Evolutionary conservation across 2,113 vertebrate genomes (phyloP).

Genomic region (Mus pahari): DNA sequence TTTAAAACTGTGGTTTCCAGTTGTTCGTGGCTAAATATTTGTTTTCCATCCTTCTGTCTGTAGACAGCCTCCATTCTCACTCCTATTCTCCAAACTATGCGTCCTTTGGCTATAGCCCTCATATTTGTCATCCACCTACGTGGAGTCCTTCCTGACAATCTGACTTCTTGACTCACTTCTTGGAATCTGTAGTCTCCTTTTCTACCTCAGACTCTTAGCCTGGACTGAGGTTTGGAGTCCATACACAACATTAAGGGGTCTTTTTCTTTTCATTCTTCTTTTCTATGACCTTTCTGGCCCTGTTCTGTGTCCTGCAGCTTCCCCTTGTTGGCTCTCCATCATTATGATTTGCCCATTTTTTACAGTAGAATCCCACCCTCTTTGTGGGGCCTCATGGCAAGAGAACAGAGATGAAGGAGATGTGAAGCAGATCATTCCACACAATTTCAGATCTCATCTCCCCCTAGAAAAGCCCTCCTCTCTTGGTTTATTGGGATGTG

Average conservation of each 20-base stretch:
- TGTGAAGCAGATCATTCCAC: neutral
- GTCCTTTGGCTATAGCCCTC: neutral
- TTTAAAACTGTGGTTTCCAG: neutral
- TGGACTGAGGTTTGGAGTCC: neutral
- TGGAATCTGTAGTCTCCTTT: neutral
- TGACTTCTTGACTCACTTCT: neutral
- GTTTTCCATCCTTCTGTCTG: neutral
- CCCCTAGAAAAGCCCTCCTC: neutral
- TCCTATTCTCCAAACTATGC: neutral
- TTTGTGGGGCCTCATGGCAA: neutral
- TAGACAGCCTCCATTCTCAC: neutral
- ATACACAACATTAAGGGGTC: no score
- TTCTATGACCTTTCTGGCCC: neutral
- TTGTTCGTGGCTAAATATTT: neutral
- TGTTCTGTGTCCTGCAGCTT: neutral
- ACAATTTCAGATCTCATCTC: rapidly evolving
- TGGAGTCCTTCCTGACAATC: rapidly evolving
- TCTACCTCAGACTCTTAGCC: neutral
- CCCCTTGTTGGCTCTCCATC: neutral
- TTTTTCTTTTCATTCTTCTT: neutral
- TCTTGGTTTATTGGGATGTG: neutral
- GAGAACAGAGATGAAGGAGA: neutral
- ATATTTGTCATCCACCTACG: neutral
- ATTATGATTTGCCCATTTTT: neutral
- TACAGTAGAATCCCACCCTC: neutral